Base-by-base conservation (phyloP, 1,140 invertebrate species). In the Nebria ingens region DNA sequence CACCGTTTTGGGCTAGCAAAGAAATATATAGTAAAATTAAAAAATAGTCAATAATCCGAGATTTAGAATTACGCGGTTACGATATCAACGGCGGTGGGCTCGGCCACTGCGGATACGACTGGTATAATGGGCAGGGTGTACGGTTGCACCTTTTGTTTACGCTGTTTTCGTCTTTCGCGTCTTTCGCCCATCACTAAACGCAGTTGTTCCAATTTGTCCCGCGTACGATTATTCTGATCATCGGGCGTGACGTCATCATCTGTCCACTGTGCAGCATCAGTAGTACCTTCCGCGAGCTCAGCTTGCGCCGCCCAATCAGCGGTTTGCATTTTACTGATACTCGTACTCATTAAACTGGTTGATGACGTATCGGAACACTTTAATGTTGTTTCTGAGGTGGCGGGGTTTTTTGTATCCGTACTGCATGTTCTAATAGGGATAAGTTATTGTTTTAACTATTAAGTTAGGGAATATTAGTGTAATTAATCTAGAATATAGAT, bases 101-200 rank as follows among this genome's bases (percentile, higher is more conserved):
- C 9, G 4, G 40, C 17, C 17, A 12, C 40, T 9, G 40, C 40
- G 6, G 40, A 9, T 17, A 45, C 40, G 3, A 17, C 9, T 4
- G 15, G 22, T 17, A 25, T 11, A n/a, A 23, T 53, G 42, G 65
- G 74, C 2, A 76, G 75, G 2, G 81, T 77, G 64, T 90, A 91
- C 1, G 87, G 87, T 9, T 82, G 72, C 1, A 79, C 76, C 59
- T 86, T 83, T 3, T 88, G 77, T 61, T 90, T 84, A 55, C 89
- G 78, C 2, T 86, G 88, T 67, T 85, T 83, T 23, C 90, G 79
- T 54, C 87, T 79, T 56, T 89, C 86, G 53, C 89, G 82, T 61
- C 87, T 80, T 67, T 93, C 88, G 61, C 91, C 88, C 87, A 95
- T 89, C 22, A 93, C 87, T 19, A 89, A 74, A 56, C 89, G 82